Percentiles rank a stretch among this genome's conserved stretches.
phyloP scores from a whole-genome alignment of 2,888 invertebrate species.

The Autographa pulchrina region DNA sequence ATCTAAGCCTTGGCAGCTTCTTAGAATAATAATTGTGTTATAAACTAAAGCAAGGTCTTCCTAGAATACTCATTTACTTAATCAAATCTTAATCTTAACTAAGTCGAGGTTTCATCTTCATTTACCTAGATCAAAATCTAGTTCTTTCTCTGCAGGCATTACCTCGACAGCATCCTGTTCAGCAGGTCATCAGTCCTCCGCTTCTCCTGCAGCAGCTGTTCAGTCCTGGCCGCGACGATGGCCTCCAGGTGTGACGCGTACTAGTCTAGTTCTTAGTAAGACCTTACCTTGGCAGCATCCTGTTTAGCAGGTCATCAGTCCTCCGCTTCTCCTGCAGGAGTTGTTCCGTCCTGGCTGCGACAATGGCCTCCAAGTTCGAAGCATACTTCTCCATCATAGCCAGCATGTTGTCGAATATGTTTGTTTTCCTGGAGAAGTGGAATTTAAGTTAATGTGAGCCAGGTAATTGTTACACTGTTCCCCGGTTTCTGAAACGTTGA shows the following conservation, averaged over 20 bases:
- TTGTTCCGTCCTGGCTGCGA: constrained; percentile 95
- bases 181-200: constrained; percentile 95
- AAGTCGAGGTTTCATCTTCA: too few relatives aligned
- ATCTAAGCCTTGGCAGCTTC: too few relatives aligned
- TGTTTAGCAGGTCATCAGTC: constrained; percentile 94
- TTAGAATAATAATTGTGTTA: too few relatives aligned
- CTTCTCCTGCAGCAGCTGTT: constrained; percentile 94
- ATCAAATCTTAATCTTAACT: too few relatives aligned
- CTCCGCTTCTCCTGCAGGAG: constrained; percentile 95
- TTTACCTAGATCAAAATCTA: too few relatives aligned
- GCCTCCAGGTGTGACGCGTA: constrained; percentile 94
- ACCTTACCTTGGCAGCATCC: constrained; percentile 95
- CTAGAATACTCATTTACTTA: too few relatives aligned
- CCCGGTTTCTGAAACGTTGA: too few relatives aligned
- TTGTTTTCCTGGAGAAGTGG: constrained; percentile 90
- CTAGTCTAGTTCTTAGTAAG: not conserved
- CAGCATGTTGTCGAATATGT: constrained; percentile 97
- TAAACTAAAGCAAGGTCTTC: too few relatives aligned
- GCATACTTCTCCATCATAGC: constrained; percentile 98
- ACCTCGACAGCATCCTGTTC: constrained; percentile 96
- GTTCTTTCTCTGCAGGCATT: constrained; percentile 48
- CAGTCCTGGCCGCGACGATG: constrained; percentile 94
- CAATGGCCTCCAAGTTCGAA: constrained; percentile 94
- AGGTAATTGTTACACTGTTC: too few relatives aligned
- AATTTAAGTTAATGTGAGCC: not conserved